Percentiles rank a stretch among this genome's conserved stretches.
Evolutionary conservation across 1,140 invertebrate genomes (phyloP).

Genomic region (Trichoplusia ni): DNA sequence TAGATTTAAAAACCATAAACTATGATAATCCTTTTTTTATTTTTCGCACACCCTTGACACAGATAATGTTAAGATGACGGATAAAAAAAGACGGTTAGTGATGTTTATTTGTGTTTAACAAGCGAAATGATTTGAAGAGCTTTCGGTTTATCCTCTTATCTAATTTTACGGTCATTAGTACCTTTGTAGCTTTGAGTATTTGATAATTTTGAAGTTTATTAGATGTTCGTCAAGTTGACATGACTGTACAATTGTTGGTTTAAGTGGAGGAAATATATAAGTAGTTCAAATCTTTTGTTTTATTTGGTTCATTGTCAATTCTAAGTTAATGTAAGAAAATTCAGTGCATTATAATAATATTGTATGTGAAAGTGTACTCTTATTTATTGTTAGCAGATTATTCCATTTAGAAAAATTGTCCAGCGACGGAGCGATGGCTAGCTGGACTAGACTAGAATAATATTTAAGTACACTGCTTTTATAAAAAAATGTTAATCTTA

Average conservation of each 20-base stretch:
- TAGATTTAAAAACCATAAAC: conserved; percentile 29
- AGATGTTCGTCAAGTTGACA: neutral
- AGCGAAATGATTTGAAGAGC: conserved; percentile 34
- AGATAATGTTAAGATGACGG: conserved; percentile 48
- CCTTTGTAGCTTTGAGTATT: neutral
- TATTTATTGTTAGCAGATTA: too few relatives aligned
- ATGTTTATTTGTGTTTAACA: conserved; percentile 34
- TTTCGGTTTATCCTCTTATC: conserved; percentile 25
- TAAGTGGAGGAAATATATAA: too few relatives aligned
- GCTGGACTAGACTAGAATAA: too few relatives aligned
- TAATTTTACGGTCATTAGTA: conserved; percentile 19
- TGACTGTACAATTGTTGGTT: neutral
- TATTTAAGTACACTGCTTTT: too few relatives aligned
- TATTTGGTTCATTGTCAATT: too few relatives aligned
- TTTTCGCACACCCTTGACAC: conserved; percentile 70
- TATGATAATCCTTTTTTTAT: conserved; percentile 3
- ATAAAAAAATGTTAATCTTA: too few relatives aligned
- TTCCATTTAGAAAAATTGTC: too few relatives aligned
- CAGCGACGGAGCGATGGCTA: too few relatives aligned
- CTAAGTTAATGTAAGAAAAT: too few relatives aligned
- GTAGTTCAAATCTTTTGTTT: too few relatives aligned
- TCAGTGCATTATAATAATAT: too few relatives aligned
- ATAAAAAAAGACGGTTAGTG: conserved; percentile 32
- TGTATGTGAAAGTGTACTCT: too few relatives aligned
- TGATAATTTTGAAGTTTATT: neutral